Percentiles rank a stretch among this genome's conserved stretches.
Evolutionary conservation across 2,113 vertebrate species (phyloP).

Genomic region (Albula goreensis): DNA sequence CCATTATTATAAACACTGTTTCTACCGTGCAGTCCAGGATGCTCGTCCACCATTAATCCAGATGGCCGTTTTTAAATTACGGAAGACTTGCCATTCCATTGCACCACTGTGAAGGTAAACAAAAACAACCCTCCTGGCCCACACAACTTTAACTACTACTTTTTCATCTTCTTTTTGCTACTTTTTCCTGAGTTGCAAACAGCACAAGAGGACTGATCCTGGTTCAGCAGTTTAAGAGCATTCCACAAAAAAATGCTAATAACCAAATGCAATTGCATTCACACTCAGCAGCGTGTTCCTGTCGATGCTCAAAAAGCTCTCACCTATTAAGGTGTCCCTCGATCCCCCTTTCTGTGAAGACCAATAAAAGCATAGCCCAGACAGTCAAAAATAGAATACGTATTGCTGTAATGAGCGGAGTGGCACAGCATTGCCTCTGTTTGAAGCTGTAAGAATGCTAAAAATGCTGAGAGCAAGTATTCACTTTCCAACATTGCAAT

Average conservation of each 20-base stretch:
- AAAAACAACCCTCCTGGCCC: slow-evolving; percentile 22
- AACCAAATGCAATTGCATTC: neutral
- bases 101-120: slow-evolving; percentile 12
- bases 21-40: slow-evolving; percentile 25
- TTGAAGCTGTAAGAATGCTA: neutral
- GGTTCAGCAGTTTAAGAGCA: neutral
- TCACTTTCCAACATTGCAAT: neutral
- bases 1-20: slow-evolving; percentile 24
- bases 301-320: neutral
- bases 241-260: no score
- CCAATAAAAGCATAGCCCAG: neutral
- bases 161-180: neutral
- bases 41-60: slow-evolving; percentile 13
- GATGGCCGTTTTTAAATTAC: slow-evolving; percentile 32
- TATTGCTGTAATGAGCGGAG: neutral
- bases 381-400: neutral
- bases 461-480: neutral
- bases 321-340: neutral
- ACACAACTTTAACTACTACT: neutral
- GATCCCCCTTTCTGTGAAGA: neutral
- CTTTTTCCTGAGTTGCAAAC: neutral
- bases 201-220: neutral
- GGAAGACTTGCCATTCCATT: neutral
- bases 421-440: neutral
- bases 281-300: neutral